A percentile compares a stretch with the other conserved stretches of the same genome.
phyloP scores from a whole-genome alignment of 1,140 invertebrate genomes.

The Whitmania pigra region DNA sequence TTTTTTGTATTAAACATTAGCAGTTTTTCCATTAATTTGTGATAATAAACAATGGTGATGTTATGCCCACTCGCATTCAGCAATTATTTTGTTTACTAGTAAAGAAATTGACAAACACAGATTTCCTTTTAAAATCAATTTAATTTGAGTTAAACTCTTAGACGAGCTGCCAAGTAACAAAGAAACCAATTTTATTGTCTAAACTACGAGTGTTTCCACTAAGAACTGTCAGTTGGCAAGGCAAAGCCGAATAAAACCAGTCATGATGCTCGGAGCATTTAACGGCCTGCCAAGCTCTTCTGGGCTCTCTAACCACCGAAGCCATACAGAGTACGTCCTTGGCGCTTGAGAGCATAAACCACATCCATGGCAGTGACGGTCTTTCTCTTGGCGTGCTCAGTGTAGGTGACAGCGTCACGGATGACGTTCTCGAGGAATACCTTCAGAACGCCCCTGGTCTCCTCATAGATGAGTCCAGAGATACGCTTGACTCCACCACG shows the following conservation, averaged over 20 bases:
- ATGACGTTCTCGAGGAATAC: conserved; percentile 67
- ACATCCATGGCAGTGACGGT: conserved; percentile 75
- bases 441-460: conserved; percentile 56
- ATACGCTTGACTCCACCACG: conserved; percentile 64
- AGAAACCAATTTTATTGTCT: too few relatives aligned
- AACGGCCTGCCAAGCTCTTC: background rate
- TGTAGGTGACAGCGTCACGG: conserved; percentile 64
- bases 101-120: too few relatives aligned
- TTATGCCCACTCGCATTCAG: too few relatives aligned
- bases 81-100: too few relatives aligned
- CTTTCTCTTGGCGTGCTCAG: conserved; percentile 67
- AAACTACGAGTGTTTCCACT: too few relatives aligned
- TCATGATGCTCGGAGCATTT: background rate
- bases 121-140: background rate
- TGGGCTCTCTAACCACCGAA: conserved; percentile 46
- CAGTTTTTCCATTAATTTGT: too few relatives aligned
- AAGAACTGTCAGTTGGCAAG: too few relatives aligned
- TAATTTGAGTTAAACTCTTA: conserved; percentile 11
- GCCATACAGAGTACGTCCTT: conserved; percentile 56
- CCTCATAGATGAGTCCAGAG: conserved; percentile 61
- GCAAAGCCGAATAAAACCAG: background rate
- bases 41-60: too few relatives aligned
- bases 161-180: conserved; percentile 24
- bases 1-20: too few relatives aligned
- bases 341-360: conserved; percentile 68